Conservation (phyloP, 2,797 vertebrate species). For the Platalea minor region DNA sequence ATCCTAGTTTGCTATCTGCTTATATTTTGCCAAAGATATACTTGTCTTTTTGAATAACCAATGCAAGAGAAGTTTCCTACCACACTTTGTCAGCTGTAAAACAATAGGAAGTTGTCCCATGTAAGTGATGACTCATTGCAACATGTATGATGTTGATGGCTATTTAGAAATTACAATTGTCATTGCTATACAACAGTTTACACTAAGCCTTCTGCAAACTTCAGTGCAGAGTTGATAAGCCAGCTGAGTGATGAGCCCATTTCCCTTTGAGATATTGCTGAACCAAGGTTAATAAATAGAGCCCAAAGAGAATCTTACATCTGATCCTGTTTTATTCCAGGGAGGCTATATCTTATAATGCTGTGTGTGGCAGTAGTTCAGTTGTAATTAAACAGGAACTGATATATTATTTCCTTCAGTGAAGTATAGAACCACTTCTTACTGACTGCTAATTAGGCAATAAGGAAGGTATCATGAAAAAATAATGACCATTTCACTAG, state of each 20-base stretch:
- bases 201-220: neutral
- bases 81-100: neutral
- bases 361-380: conserved; percentile 13
- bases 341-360: neutral
- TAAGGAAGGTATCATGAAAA: conserved; percentile 50
- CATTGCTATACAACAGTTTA: neutral
- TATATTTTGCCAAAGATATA: neutral
- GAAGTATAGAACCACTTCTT: conserved; percentile 44
- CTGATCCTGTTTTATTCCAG: neutral
- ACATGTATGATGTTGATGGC: neutral
- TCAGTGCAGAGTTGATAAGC: neutral
- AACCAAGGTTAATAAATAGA: conserved; percentile 2
- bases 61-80: neutral
- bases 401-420: conserved; percentile 55
- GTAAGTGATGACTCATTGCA: neutral
- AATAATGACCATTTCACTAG: conserved; percentile 44
- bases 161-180: conserved; percentile 4
- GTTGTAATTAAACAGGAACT: conserved; percentile 55
- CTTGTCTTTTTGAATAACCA: neutral
- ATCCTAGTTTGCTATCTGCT: neutral
- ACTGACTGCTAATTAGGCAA: conserved; percentile 39
- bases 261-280: neutral
- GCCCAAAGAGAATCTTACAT: neutral
- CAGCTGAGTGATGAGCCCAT: neutral
- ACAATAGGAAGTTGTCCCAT: neutral